Percentiles rank a stretch among this genome's conserved stretches.
Evolutionary conservation across 1,140 invertebrate genomes (phyloP).

Genomic region (Aphelinus certus): DNA sequence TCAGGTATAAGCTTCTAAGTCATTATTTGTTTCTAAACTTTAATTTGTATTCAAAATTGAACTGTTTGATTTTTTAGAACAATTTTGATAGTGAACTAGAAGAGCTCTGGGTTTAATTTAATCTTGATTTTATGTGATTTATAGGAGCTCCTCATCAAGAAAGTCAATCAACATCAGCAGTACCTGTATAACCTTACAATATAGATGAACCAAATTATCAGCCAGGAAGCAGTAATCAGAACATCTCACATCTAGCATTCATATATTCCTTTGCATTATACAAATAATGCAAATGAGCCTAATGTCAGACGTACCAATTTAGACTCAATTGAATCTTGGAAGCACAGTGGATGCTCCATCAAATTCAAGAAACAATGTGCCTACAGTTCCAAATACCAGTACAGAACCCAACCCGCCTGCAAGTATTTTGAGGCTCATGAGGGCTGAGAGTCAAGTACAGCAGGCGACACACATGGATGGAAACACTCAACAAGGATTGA

Average conservation of each 20-base stretch:
- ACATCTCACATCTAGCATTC: constrained; percentile 26
- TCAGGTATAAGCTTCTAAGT: no score
- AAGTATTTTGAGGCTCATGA: constrained; percentile 16
- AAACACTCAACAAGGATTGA: background rate
- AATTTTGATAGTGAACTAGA: no score
- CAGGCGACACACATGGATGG: background rate
- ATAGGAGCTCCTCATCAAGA: background rate
- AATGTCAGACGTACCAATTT: constrained; percentile 34
- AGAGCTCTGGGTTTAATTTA: no score
- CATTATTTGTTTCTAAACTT: no score
- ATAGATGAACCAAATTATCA: constrained; percentile 28
- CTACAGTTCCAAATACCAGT: background rate
- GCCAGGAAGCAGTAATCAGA: constrained; percentile 30
- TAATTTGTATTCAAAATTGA: no score
- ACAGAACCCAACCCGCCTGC: constrained; percentile 3
- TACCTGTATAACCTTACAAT: constrained; percentile 9
- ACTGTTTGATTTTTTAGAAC: no score
- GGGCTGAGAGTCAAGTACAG: background rate
- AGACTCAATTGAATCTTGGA: constrained; percentile 34
- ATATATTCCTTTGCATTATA: no score
- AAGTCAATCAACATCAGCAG: background rate
- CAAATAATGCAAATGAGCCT: constrained; percentile 22
- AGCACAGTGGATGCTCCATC: constrained; percentile 18
- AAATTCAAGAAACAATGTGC: constrained; percentile 1
- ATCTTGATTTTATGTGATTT: no score